Conservation (phyloP, 2,797 vertebrate species). For the Sardinella longiceps region DNA sequence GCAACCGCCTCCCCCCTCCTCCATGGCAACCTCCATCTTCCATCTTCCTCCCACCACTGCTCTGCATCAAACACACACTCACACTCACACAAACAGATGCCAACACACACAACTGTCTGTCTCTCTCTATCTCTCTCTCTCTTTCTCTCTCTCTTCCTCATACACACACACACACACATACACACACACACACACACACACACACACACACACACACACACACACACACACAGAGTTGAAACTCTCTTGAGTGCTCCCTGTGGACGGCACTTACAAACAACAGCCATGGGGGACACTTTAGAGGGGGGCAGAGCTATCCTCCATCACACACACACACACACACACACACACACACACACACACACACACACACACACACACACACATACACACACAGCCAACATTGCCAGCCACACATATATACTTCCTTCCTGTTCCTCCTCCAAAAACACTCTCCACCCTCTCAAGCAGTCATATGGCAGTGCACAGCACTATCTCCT, state of each 20-base stretch:
- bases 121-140: no score
- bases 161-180: neutral
- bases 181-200: neutral
- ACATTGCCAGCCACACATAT: no score
- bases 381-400: neutral
- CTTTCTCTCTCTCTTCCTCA: no score
- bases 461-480: no score
- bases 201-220: neutral
- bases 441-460: no score
- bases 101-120: no score
- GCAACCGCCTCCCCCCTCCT: neutral
- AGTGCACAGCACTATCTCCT: no score
- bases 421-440: no score
- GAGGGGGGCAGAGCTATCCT: neutral
- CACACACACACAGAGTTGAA: neutral
- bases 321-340: neutral
- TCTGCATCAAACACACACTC: neutral
- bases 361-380: neutral
- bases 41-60: neutral
- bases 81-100: no score
- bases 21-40: neutral
- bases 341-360: neutral
- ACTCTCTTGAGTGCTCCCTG: neutral
- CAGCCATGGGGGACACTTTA: neutral
- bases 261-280: conserved; percentile 2